Conservation (phyloP, 2,888 invertebrate genomes). For the Stratiomys singularior region DNA sequence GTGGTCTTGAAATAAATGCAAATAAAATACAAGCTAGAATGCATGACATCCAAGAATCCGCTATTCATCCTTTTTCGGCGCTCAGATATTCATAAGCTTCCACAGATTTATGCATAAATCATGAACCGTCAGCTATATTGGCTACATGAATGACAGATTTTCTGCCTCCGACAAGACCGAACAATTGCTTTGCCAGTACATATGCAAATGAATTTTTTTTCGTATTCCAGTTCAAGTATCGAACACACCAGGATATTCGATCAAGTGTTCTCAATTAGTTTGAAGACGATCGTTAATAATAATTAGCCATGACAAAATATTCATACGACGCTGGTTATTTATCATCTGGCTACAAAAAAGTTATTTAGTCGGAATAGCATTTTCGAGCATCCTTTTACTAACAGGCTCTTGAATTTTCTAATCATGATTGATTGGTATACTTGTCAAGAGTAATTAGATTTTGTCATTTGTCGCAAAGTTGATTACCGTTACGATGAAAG, state of each 20-base stretch:
- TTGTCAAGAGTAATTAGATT: conserved; percentile 2
- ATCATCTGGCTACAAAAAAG: neutral
- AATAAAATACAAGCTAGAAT: too few relatives aligned
- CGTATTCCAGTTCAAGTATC: neutral
- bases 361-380: too few relatives aligned
- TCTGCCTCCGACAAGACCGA: neutral
- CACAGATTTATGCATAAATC: conserved; percentile 21
- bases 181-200: too few relatives aligned
- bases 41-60: neutral
- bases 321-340: neutral
- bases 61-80: neutral
- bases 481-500: neutral
- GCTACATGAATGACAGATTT: neutral
- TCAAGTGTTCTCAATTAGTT: conserved; percentile 20
- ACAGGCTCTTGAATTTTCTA: conserved; percentile 13
- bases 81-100: neutral
- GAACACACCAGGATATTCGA: neutral
- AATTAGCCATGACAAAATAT: conserved; percentile 12
- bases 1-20: too few relatives aligned
- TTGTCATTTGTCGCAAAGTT: neutral
- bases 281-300: conserved; percentile 6
- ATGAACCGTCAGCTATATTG: neutral
- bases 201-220: too few relatives aligned
- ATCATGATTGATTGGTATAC: conserved; percentile 33
- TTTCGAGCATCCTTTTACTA: neutral